These are phyloP conservation scores for Eupristina koningsbergeri DNA, from an alignment of 1,140 invertebrate species.

Conservation along the genomic window DNA sequence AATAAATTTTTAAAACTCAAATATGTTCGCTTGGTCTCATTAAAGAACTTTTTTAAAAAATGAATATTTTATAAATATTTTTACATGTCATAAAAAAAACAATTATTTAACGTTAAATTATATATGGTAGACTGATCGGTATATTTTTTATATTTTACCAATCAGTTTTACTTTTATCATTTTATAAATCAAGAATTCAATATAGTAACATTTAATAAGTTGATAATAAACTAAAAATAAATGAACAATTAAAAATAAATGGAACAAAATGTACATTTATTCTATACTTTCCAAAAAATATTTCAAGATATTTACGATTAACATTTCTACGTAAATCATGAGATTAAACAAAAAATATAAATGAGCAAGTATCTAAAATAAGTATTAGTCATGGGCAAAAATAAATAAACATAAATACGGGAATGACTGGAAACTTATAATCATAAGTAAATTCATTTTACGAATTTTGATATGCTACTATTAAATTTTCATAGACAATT, in stretches of 20 bases:
- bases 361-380: not conserved
- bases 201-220: not conserved
- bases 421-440: not conserved
- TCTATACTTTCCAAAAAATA: slow-evolving; percentile 1
- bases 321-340: not conserved
- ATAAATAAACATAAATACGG: not conserved
- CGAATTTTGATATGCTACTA: too few relatives aligned
- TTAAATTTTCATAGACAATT: not conserved
- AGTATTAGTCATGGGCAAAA: not conserved
- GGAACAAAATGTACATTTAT: slow-evolving; percentile 19
- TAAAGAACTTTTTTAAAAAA: too few relatives aligned
- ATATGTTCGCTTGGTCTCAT: too few relatives aligned
- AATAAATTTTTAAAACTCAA: too few relatives aligned
- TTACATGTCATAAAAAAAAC: not conserved
- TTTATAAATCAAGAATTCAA: not conserved
- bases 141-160: not conserved
- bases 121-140: not conserved
- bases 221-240: not conserved
- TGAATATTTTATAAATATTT: too few relatives aligned
- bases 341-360: slow-evolving; percentile 19
- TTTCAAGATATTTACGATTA: not conserved
- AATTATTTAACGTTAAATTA: not conserved
- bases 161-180: not conserved
- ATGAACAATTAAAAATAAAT: not conserved
- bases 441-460: not conserved